These are phyloP conservation scores for Branchellion lobata DNA, from an alignment of 2,888 invertebrate species.

Conservation along the genomic window DNA sequence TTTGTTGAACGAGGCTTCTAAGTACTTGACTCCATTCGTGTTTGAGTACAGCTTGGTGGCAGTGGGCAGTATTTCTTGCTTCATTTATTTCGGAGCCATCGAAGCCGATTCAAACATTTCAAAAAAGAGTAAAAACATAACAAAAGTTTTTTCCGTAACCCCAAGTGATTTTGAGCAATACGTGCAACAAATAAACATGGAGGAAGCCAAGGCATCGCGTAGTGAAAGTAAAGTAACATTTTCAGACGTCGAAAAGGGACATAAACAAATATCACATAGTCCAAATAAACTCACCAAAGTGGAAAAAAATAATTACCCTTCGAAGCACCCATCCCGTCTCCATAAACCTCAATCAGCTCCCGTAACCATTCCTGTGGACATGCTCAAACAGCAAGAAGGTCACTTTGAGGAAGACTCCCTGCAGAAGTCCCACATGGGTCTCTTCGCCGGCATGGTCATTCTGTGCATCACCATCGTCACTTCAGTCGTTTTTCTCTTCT, in stretches of 20 bases:
- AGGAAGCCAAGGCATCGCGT: neutral
- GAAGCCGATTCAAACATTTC: neutral
- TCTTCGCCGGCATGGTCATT: conserved; percentile 60
- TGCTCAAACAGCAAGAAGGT: neutral
- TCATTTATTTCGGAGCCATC: conserved; percentile 22
- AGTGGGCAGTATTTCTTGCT: conserved; percentile 79
- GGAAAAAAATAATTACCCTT: neutral
- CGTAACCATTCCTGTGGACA: neutral
- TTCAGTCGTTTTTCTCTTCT: conserved; percentile 59
- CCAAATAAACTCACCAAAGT: neutral
- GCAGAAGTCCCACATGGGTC: conserved; percentile 62
- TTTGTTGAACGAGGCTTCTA: conserved; percentile 10
- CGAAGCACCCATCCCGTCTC: neutral
- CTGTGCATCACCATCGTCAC: conserved; percentile 60
- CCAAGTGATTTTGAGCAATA: conserved; percentile 24
- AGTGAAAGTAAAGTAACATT: neutral
- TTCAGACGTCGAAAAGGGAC: neutral
- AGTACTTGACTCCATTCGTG: conserved; percentile 88
- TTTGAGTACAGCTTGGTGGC: conserved; percentile 95
- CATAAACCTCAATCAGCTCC: neutral
- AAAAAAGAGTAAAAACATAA: conserved; percentile 16
- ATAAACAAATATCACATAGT: too few relatives aligned
- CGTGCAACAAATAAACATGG: conserved; percentile 6
- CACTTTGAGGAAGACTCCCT: conserved; percentile 18
- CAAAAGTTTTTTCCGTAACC: conserved; percentile 16